Evolutionary conservation across 2,797 vertebrate species (phyloP).

Genomic region (Alcedo atthis): DNA sequence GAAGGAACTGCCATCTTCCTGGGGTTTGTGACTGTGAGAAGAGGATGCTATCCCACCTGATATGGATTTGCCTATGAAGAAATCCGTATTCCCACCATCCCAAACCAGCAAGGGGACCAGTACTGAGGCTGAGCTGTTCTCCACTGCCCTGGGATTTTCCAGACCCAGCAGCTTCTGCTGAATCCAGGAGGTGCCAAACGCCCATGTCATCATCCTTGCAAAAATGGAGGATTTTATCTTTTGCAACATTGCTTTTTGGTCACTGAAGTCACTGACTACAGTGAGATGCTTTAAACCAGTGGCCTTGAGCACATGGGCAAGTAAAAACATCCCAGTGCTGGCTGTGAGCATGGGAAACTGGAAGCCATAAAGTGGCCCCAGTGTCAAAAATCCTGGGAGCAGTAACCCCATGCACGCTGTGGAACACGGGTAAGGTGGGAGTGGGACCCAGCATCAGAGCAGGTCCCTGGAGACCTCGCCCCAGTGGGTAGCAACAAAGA

Average conservation of each 20-base stretch:
- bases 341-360: fast-evolving
- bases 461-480: not conserved
- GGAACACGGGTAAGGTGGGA: fast-evolving
- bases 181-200: not conserved
- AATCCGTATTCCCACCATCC: not conserved
- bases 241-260: not conserved
- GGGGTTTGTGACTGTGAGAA: fast-evolving
- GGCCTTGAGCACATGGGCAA: not conserved
- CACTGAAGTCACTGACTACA: not conserved
- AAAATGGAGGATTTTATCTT: not conserved
- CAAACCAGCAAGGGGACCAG: not conserved
- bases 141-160: not conserved
- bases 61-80: not conserved
- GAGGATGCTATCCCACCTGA: not conserved
- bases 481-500: not conserved
- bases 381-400: fast-evolving
- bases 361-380: not conserved
- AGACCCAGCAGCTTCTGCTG: not conserved
- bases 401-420: fast-evolving
- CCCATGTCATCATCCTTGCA: fast-evolving
- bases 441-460: not conserved
- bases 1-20: not conserved
- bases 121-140: fast-evolving
- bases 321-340: not conserved
- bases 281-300: not conserved